Evolutionary conservation across 1,140 invertebrate genomes (phyloP), one percentile per base, ranked within the genome.

Genomic region (Drosophila pallidifrons): DNA sequence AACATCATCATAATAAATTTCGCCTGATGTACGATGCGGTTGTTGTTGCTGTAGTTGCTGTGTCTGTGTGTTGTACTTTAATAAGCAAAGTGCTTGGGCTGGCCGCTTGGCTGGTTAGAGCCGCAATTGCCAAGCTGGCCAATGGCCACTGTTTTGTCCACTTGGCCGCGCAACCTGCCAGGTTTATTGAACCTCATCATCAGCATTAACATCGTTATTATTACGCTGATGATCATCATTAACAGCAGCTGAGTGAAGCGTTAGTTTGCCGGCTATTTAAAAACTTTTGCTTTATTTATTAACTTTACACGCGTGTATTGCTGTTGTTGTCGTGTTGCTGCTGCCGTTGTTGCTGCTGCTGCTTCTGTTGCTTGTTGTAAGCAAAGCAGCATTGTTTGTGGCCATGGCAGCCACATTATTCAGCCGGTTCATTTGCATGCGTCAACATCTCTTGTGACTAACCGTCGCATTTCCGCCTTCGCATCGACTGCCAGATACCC

Each of bases 1-100:
- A 87, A 88, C 80, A 88, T 83, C 83, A 88, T 88, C 77, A 88
- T 89, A 88, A 88, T 88, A 88, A 88, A 89, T 89, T 89, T 88
- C 75, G 77, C 81, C 75, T 88, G 83, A 86, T 87, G 82, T 86
- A 79, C 65, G 71, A 59, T 70, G 75, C 20, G 49, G 71, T 55
- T 67, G 71, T 41, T 68, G 71, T 58, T 58, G 69, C 16, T 59
- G 49, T 45, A 11, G 41, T 13, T 57, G 54, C 25, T 30, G 55
- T 20, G 35, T 0, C 20, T 25, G 3, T 64, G 61, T 70, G 82
- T 75, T 87, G 82, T 88, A 88, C 83, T 87, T 87, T 87, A 87
- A 87, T 87, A 87, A 87, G 82, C 80, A 82, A 79, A 87, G 82
- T 87, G 83, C 82, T 87, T 87, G 82, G 82, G 82, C 80, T 87